Conservation (phyloP, 2,888 invertebrate species). For the Cabera pusaria region DNA sequence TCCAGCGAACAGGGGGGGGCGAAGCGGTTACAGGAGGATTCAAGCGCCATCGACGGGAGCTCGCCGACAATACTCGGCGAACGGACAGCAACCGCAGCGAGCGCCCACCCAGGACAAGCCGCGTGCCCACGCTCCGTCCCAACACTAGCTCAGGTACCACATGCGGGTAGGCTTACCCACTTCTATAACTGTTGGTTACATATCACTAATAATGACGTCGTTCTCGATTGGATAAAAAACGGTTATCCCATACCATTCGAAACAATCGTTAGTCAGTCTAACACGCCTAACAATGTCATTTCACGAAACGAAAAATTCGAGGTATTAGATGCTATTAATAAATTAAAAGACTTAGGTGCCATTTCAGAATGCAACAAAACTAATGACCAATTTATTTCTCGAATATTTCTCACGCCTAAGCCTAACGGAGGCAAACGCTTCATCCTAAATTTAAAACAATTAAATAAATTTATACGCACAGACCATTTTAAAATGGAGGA, state of each 20-base stretch:
- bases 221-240: not conserved
- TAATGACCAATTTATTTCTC: conserved; percentile 2
- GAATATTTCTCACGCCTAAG: conserved; percentile 14
- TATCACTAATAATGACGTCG: not conserved
- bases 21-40: conserved; percentile 6
- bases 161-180: not conserved
- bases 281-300: not conserved
- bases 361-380: not conserved
- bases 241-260: conserved; percentile 2
- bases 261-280: not conserved
- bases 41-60: not conserved
- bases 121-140: conserved; percentile 2
- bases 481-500: conserved; percentile 12
- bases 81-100: not conserved
- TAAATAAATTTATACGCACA: conserved; percentile 10
- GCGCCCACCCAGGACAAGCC: not conserved
- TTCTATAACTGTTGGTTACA: conserved; percentile 1
- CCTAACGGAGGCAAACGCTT: conserved; percentile 6
- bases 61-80: not conserved
- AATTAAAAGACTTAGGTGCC: not conserved
- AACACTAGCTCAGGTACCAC: not conserved
- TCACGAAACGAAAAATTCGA: not conserved
- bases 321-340: not conserved
- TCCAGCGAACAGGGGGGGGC: conserved; percentile 14
- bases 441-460: conserved; percentile 3